phyloP scores from a whole-genome alignment of 2,113 vertebrate species.

The Perca schrenkii region DNA sequence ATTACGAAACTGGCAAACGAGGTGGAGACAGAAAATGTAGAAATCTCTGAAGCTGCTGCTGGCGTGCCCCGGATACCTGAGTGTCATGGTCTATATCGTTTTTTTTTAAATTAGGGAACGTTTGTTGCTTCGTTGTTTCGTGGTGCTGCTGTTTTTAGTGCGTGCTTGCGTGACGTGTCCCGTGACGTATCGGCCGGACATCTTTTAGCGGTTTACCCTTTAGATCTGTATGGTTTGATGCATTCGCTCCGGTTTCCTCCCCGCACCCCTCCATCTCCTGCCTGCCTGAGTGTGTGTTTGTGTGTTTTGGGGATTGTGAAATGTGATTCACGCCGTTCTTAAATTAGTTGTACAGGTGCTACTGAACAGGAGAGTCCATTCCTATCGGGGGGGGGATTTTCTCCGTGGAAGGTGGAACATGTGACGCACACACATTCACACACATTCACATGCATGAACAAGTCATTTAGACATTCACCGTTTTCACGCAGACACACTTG shows the following conservation, averaged over 20 bases:
- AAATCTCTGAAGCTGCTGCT: slow-evolving; percentile 44
- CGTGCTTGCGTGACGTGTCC: slow-evolving; percentile 61
- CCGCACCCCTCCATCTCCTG: slow-evolving; percentile 4
- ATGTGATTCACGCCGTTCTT: slow-evolving; percentile 5
- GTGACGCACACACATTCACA: slow-evolving; percentile 46
- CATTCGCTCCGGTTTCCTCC: slow-evolving; percentile 25
- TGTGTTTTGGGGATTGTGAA: slow-evolving; percentile 5
- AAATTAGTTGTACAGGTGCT: slow-evolving; percentile 54
- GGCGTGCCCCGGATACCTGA: slow-evolving; percentile 56
- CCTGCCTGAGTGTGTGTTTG: slow-evolving; percentile 19
- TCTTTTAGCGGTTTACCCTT: slow-evolving; percentile 51
- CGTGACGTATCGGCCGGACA: slow-evolving; percentile 58
- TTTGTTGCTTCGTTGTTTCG: slow-evolving; percentile 70
- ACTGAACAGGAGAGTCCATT: slow-evolving; percentile 42
- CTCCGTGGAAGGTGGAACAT: slow-evolving; percentile 38
- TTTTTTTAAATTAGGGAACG: slow-evolving; percentile 59
- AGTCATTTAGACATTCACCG: neutral
- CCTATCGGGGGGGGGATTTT: slow-evolving; percentile 9
- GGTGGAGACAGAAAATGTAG: slow-evolving; percentile 10
- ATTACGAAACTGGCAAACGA: slow-evolving; percentile 25
- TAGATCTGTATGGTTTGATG: slow-evolving; percentile 32
- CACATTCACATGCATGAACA: slow-evolving; percentile 32
- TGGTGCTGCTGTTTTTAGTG: slow-evolving; percentile 72
- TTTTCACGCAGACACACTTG: slow-evolving; percentile 12
- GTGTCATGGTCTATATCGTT: slow-evolving; percentile 40